These are phyloP conservation scores for Pogonomyrmex californicus DNA, from an alignment of 1,140 invertebrate species.

Conservation along the genomic window DNA sequence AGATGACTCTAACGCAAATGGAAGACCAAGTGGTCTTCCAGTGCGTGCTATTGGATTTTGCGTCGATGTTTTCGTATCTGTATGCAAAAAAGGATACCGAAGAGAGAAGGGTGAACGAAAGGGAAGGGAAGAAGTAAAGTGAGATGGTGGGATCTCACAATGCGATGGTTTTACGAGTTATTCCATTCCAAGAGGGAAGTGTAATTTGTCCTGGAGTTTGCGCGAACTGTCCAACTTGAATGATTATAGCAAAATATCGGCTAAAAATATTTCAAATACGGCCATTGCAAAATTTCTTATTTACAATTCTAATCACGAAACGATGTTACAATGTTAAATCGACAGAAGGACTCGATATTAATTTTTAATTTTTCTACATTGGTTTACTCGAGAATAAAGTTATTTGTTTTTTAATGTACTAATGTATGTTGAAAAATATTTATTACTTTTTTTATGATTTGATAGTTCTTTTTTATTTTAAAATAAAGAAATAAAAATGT, in stretches of 20 bases:
- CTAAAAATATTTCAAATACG: constrained; percentile 18
- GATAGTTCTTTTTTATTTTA: neutral
- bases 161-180: constrained; percentile 61
- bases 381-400: neutral
- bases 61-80: constrained; percentile 71
- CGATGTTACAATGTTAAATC: neutral
- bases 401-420: neutral
- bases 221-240: constrained; percentile 53
- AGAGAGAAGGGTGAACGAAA: constrained; percentile 26
- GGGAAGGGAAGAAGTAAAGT: neutral
- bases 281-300: constrained; percentile 39
- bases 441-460: neutral
- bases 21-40: neutral
- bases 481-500: neutral
- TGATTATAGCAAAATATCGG: constrained; percentile 61
- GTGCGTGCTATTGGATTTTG: constrained; percentile 58
- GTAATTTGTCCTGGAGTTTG: constrained; percentile 62
- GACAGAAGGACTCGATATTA: neutral
- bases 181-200: constrained; percentile 57
- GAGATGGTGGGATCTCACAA: constrained; percentile 19
- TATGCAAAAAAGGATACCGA: constrained; percentile 45
- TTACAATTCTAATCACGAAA: constrained; percentile 61
- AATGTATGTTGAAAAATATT: neutral
- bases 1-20: constrained; percentile 8
- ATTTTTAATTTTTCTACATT: neutral